phyloP scores from a whole-genome alignment of 2,888 invertebrate genomes.

The Bombyx huttoni region DNA sequence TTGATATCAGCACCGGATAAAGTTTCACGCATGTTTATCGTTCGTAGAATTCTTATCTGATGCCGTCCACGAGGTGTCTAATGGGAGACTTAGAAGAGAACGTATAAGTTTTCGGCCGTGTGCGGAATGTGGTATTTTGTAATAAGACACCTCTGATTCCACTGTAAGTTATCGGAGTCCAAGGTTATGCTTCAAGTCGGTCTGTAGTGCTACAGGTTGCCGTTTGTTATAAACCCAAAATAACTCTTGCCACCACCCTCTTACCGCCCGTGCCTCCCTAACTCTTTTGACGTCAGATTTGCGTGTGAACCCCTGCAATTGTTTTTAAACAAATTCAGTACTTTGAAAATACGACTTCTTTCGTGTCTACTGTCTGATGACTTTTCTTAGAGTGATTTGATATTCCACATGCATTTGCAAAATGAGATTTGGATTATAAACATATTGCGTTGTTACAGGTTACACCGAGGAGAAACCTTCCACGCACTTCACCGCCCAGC shows the following conservation, averaged over 20 bases:
- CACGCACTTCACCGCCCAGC: constrained; percentile 83
- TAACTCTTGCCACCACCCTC: constrained; percentile 14
- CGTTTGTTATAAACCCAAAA: constrained; percentile 37
- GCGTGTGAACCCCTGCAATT: constrained; percentile 4
- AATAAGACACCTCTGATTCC: no score
- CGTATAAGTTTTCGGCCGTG: no score
- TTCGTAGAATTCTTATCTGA: no score
- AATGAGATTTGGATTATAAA: neutral
- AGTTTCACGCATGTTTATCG: no score
- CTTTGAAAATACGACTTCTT: neutral
- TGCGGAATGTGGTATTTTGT: no score
- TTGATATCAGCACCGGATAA: no score
- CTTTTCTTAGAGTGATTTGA: no score
- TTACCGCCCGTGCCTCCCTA: constrained; percentile 4
- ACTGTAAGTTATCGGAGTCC: constrained; percentile 11
- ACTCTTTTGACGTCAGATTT: constrained; percentile 4
- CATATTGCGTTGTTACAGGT: constrained; percentile 66
- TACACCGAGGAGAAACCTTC: constrained; percentile 85
- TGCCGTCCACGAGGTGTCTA: no score
- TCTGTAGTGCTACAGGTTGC: constrained; percentile 44
- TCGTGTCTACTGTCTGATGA: neutral
- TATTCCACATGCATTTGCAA: neutral
- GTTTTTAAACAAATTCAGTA: neutral
- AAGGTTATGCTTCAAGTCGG: constrained; percentile 33
- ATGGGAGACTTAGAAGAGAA: no score